A percentile compares a stretch with the other conserved stretches of the same genome.
Evolutionary conservation across 2,888 invertebrate species (phyloP).

Genomic region (Tinea semifulvella): DNA sequence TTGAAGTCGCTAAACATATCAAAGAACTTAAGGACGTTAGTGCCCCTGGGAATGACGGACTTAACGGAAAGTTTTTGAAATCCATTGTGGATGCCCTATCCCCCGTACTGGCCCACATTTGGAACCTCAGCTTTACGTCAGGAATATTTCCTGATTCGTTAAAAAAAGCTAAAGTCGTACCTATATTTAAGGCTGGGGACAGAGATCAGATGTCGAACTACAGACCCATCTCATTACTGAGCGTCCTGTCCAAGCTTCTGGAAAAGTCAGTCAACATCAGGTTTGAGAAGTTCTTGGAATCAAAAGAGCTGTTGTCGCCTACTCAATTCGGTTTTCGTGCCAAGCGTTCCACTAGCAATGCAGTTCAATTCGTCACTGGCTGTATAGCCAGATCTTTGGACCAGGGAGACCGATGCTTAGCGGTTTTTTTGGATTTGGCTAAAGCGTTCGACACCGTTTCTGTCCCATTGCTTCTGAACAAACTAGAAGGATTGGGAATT

Average conservation of each 20-base stretch:
- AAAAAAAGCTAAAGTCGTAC: constrained; percentile 17
- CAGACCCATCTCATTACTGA: constrained; percentile 14
- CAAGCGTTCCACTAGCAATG: neutral
- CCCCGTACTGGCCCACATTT: no score
- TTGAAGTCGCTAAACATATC: no score
- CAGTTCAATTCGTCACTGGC: neutral
- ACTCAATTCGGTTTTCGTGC: neutral
- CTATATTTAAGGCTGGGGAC: constrained; percentile 15
- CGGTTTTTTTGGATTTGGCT: neutral
- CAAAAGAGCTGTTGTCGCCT: neutral
- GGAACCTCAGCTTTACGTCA: no score
- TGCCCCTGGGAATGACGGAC: no score
- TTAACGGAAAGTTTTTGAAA: no score
- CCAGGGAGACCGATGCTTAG: neutral
- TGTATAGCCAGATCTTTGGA: neutral
- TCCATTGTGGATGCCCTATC: no score
- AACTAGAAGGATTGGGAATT: neutral
- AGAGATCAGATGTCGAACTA: constrained; percentile 15
- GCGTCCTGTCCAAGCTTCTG: neutral
- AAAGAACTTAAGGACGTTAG: no score
- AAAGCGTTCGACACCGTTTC: neutral
- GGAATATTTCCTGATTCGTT: constrained; percentile 11
- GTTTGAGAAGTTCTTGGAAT: neutral
- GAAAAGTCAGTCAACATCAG: neutral
- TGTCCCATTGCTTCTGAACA: neutral